Conservation (phyloP, 2,113 vertebrate genomes). For the Apodemus sylvaticus region DNA sequence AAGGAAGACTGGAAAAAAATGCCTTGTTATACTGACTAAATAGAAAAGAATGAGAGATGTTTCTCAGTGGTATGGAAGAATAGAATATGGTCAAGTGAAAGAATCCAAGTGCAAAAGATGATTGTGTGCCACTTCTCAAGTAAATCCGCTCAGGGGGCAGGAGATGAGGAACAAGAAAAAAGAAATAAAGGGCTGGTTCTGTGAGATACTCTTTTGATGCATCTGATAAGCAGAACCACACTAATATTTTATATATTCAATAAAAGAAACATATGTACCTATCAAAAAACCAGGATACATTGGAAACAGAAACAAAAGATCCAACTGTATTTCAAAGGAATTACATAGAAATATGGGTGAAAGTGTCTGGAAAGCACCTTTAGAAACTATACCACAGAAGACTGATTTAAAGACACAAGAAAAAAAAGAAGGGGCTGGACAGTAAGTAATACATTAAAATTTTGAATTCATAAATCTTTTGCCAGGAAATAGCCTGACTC, state of each 20-base stretch:
- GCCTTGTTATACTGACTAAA: background rate
- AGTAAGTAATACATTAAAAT: background rate
- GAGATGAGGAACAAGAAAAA: background rate
- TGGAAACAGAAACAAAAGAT: background rate
- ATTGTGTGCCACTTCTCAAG: background rate
- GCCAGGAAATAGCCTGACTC: background rate
- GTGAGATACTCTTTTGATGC: background rate
- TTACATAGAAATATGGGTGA: background rate
- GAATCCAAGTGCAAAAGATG: background rate
- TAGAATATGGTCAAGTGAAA: constrained; percentile 20
- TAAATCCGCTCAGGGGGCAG: background rate
- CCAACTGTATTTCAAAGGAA: background rate
- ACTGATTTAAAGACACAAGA: background rate
- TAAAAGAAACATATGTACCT: background rate
- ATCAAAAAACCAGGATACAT: background rate
- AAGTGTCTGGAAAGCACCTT: background rate
- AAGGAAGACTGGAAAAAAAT: background rate
- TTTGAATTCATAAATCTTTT: background rate
- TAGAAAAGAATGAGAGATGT: background rate
- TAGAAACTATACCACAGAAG: background rate
- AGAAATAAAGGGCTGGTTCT: background rate
- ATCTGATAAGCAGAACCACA: background rate
- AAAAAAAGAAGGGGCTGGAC: background rate
- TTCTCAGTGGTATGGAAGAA: too few species aligned
- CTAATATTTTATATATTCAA: background rate